Conservation (phyloP, 2,888 invertebrate genomes). For the Coelinius sp. region DNA sequence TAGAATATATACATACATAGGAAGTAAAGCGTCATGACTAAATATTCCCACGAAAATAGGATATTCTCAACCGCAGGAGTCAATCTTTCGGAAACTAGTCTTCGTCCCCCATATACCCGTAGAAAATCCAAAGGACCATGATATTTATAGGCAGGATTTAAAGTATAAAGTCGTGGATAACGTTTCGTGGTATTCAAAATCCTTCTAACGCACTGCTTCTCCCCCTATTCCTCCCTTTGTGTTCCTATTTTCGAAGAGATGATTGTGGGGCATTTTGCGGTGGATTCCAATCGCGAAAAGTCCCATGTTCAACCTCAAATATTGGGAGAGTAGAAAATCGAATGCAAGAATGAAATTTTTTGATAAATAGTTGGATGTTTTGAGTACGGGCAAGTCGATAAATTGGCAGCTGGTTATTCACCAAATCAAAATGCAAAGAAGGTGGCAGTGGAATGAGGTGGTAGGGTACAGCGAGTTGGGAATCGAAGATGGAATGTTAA, state of each 20-base stretch:
- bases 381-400: neutral
- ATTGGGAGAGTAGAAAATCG: neutral
- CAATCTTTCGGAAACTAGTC: slow-evolving; percentile 70
- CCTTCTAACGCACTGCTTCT: neutral
- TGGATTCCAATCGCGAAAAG: slow-evolving; percentile 18
- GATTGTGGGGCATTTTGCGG: slow-evolving; percentile 15
- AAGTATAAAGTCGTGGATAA: slow-evolving; percentile 68
- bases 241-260: slow-evolving; percentile 61
- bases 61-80: slow-evolving; percentile 59
- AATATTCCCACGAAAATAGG: slow-evolving; percentile 23
- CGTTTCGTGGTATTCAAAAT: slow-evolving; percentile 27
- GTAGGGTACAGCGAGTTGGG: slow-evolving; percentile 45
- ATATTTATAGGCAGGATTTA: slow-evolving; percentile 71
- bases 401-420: slow-evolving; percentile 27
- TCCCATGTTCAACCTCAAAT: slow-evolving; percentile 4
- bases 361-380: neutral
- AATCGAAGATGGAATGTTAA: slow-evolving; percentile 70
- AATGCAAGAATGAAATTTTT: slow-evolving; percentile 4
- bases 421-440: slow-evolving; percentile 13
- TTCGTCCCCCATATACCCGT: slow-evolving; percentile 42
- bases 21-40: slow-evolving; percentile 59
- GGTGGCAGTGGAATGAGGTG: neutral
- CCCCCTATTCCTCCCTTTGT: slow-evolving; percentile 38
- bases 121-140: slow-evolving; percentile 68
- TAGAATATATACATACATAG: slow-evolving; percentile 60